These are phyloP conservation scores for Psilopogon haemacephalus DNA, from an alignment of 2,113 vertebrate species.

Conservation along the genomic window DNA sequence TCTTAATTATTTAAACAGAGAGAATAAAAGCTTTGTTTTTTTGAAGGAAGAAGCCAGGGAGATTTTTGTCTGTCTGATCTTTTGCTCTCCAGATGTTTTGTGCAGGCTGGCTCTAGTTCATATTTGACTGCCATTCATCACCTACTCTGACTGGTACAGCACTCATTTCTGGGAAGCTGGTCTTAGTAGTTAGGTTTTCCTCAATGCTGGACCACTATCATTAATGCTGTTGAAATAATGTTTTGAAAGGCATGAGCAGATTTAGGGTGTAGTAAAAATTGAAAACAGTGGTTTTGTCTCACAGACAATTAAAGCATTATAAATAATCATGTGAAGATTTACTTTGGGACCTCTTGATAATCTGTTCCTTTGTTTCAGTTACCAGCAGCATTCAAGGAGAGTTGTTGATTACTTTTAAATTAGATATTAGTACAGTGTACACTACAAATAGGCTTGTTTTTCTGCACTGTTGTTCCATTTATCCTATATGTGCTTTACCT, in stretches of 20 bases:
- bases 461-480: background rate
- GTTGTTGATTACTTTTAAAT: background rate
- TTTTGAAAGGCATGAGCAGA: background rate
- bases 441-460: background rate
- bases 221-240: background rate
- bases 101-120: background rate
- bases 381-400: background rate
- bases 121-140: background rate
- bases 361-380: background rate
- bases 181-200: background rate
- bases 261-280: background rate
- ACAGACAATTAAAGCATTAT: background rate
- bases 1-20: constrained; percentile 11
- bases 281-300: background rate
- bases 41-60: constrained; percentile 44
- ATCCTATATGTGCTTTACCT: background rate
- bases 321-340: background rate
- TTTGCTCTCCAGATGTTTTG: constrained; percentile 14
- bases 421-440: background rate
- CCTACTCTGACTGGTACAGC: background rate
- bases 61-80: background rate
- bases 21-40: background rate
- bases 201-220: background rate
- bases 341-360: background rate
- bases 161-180: background rate